Evolutionary conservation across 2,113 vertebrate genomes (phyloP).

Genomic region (Calyptomena viridis): DNA sequence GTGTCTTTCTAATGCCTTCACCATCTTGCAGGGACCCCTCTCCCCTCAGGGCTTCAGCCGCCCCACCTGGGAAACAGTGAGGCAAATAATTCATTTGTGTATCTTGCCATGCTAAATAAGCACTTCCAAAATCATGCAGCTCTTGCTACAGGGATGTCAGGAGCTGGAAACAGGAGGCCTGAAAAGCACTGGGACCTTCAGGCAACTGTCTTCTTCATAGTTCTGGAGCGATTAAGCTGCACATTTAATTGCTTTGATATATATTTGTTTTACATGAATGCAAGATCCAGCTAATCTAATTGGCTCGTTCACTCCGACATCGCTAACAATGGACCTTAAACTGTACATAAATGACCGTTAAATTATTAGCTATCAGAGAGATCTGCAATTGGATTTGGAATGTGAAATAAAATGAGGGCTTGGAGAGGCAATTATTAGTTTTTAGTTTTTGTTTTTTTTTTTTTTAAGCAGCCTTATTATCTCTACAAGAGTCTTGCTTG

Average conservation of each 20-base stretch:
- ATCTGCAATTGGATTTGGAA: constrained; percentile 39
- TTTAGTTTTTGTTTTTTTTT: neutral
- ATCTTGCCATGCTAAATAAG: neutral
- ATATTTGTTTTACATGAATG: constrained; percentile 60
- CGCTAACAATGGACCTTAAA: constrained; percentile 38
- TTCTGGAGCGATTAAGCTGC: neutral
- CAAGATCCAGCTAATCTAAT: constrained; percentile 35
- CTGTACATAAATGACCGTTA: constrained; percentile 20
- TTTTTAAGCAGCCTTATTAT: constrained; percentile 27
- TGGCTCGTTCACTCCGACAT: neutral
- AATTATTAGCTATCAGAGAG: constrained; percentile 42
- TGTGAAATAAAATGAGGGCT: constrained; percentile 14
- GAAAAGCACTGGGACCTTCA: neutral
- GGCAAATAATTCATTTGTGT: neutral
- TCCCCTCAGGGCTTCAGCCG: neutral
- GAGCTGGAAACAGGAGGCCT: neutral
- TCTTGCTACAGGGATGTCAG: neutral
- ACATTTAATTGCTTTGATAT: constrained; percentile 47
- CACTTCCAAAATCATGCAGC: neutral
- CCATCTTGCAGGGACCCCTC: neutral
- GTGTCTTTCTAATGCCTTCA: neutral
- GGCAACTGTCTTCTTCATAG: constrained; percentile 8
- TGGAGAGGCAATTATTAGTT: neutral
- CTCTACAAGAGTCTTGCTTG: neutral
- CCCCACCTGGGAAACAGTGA: neutral